These are phyloP conservation scores for Melinaea marsaeus DNA, from an alignment of 2,888 invertebrate genomes.

Conservation along the genomic window DNA sequence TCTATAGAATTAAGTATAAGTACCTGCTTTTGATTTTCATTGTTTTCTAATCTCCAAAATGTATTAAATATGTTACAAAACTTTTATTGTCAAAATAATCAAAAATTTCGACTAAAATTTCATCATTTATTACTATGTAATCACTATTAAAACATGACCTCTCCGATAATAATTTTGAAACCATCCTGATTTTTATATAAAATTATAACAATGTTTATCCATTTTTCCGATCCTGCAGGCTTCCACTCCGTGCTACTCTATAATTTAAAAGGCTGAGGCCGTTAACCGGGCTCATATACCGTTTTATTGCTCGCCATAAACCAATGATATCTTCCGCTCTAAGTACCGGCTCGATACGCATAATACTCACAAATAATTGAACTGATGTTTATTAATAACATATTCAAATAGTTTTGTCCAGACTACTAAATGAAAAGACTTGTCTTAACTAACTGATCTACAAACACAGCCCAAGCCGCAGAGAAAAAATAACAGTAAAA, in stretches of 20 bases:
- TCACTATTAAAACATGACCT: no score
- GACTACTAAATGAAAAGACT: not conserved
- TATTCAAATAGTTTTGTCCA: not conserved
- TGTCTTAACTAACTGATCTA: not conserved
- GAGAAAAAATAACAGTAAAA: no score
- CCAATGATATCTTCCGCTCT: slow-evolving; percentile 28
- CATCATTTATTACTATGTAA: no score
- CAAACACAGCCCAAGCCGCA: no score
- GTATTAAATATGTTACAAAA: no score
- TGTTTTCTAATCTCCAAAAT: no score
- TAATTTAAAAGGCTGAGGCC: slow-evolving; percentile 17
- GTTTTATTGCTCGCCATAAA: slow-evolving; percentile 31
- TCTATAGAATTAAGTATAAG: no score
- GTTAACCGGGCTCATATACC: slow-evolving; percentile 29
- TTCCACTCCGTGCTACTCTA: slow-evolving; percentile 16
- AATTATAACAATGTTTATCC: slow-evolving; percentile 2
- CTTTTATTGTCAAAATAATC: no score
- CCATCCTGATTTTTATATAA: not conserved
- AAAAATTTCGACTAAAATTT: no score
- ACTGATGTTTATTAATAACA: not conserved
- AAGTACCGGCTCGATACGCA: slow-evolving; percentile 22
- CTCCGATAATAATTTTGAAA: not conserved
- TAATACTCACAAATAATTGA: slow-evolving; percentile 10
- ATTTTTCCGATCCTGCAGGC: not conserved
- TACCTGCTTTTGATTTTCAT: no score